phyloP scores from a whole-genome alignment of 37 sponge, comb jelly and placozoan species.

The Ianthella basta region DNA sequence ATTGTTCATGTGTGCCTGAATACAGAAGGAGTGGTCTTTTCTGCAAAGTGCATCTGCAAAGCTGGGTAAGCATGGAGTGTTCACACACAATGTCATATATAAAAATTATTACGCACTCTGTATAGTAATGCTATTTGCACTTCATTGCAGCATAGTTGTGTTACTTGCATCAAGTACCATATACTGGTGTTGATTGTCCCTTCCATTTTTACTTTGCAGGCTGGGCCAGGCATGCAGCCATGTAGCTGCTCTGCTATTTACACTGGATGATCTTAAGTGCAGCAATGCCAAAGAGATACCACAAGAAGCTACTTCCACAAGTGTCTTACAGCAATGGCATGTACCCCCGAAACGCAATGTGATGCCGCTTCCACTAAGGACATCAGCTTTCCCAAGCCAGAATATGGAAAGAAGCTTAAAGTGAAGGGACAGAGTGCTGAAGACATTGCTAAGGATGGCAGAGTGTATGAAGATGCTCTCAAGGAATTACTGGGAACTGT shows the following conservation, averaged over 20 bases:
- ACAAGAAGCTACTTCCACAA: neutral
- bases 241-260: conserved; percentile 14
- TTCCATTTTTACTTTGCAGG: neutral
- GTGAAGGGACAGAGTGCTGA: neutral
- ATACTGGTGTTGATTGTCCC: no score
- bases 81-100: neutral
- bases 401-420: conserved; percentile 2
- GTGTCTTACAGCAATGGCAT: conserved; percentile 17
- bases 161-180: no score
- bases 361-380: neutral
- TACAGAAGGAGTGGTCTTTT: neutral
- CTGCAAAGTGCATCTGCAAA: conserved; percentile 28
- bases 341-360: conserved; percentile 9
- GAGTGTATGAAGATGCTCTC: no score
- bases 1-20: neutral
- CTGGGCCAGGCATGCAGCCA: conserved; percentile 18
- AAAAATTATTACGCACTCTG: no score
- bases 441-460: neutral
- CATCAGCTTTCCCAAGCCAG: neutral
- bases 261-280: neutral
- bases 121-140: no score
- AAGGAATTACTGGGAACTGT: no score
- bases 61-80: neutral
- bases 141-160: no score
- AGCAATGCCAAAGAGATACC: neutral